These are phyloP conservation scores for Leguminivora glycinivorella DNA, from an alignment of 1,140 invertebrate species.

Conservation along the genomic window DNA sequence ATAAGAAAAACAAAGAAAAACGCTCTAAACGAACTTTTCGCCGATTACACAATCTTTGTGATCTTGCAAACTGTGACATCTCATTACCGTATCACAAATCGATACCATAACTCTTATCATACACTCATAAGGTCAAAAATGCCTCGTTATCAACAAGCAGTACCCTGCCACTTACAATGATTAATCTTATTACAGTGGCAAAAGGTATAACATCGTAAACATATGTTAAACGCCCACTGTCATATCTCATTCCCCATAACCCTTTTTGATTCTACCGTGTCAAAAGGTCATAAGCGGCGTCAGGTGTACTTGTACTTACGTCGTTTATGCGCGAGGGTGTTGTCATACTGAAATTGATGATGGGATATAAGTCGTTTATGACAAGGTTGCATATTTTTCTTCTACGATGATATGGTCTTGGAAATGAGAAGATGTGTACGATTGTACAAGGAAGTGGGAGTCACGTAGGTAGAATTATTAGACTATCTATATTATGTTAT, in stretches of 20 bases:
- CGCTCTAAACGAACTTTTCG: not conserved
- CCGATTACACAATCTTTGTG: not conserved
- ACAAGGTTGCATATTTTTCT: conserved; percentile 3
- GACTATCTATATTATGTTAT: too few relatives aligned
- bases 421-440: not conserved
- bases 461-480: not conserved
- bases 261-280: not conserved
- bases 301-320: not conserved
- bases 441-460: not conserved
- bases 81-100: conserved; percentile 20
- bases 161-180: not conserved
- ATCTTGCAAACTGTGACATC: conserved; percentile 13
- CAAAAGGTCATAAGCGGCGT: not conserved
- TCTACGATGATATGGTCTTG: not conserved
- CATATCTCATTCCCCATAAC: not conserved
- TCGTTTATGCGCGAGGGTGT: not conserved
- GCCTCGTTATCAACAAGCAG: conserved; percentile 2
- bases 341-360: not conserved
- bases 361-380: not conserved
- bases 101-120: conserved; percentile 10
- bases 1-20: not conserved
- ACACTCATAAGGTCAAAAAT: not conserved
- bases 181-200: not conserved
- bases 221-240: not conserved
- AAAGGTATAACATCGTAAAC: not conserved